A percentile compares a stretch with the other conserved stretches of the same genome.
Conservation (phyloP, 1,140 invertebrate genomes). For the Geopemphigus sp. region DNA sequence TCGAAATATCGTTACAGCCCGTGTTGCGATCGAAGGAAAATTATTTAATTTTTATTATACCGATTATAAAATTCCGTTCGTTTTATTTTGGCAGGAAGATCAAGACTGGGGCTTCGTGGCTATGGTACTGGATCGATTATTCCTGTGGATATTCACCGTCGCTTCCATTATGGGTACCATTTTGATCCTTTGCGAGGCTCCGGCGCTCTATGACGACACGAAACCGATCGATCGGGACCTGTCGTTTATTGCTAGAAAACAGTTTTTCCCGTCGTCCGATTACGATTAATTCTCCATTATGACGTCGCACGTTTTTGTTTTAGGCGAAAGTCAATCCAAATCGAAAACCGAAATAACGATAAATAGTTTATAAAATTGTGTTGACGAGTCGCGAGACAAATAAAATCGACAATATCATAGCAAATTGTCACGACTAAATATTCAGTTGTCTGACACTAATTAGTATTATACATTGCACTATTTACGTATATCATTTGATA, state of each 20-base stretch:
- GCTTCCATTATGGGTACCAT: slow-evolving; percentile 87
- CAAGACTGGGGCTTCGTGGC: slow-evolving; percentile 99
- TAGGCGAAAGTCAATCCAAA: neutral
- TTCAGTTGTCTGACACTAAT: neutral
- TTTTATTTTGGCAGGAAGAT: slow-evolving; percentile 70
- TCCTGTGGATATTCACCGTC: slow-evolving; percentile 93
- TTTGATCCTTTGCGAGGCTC: slow-evolving; percentile 83
- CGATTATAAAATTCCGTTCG: no score
- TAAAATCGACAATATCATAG: neutral
- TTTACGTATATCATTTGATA: no score
- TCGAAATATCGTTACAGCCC: no score
- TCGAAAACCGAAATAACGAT: neutral
- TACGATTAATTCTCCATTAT: neutral
- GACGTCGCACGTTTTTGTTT: neutral
- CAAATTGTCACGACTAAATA: neutral
- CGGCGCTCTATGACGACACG: slow-evolving; percentile 84
- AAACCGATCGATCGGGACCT: slow-evolving; percentile 85
- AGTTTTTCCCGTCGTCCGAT: slow-evolving; percentile 61
- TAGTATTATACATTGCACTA: neutral
- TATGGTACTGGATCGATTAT: slow-evolving; percentile 96
- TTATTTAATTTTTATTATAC: no score
- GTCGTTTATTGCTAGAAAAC: slow-evolving; percentile 78
- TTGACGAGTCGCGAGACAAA: neutral
- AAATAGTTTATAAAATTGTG: neutral
- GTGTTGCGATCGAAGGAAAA: no score